Base-by-base conservation (phyloP, 2,113 vertebrate species). In the Melanerpes aurifrons region DNA sequence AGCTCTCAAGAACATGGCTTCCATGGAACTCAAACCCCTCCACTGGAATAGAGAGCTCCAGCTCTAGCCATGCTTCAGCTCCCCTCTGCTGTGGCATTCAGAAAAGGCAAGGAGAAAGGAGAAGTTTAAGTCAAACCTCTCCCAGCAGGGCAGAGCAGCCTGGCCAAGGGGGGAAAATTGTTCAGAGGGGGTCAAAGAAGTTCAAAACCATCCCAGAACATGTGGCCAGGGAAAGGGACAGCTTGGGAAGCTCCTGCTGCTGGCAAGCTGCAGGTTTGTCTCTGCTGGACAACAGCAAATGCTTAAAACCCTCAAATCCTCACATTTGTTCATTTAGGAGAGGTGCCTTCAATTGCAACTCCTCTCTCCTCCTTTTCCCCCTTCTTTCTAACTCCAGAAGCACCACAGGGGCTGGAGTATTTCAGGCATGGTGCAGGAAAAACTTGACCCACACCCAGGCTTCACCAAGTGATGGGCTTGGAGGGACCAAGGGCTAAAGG, bases 1-100 rank as follows among this genome's bases (percentile, higher is more conserved):
- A 90, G 93, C 86, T 93, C 92, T 95, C 8, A 0, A 63, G 78
- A 95, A 92, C 80, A 87, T 78, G 89, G 93, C 89, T 96, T 92
- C 84, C 54, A 78, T 91, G 91, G 95, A 95, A 82, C 85, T 86
- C 50, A 82, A 94, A 87, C 87, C 89, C 32, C 25, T 37, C 53
- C 53, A 24, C 13, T 12, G 26, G 28, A 28, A 25, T 12, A 56
- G 54, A 57, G 31, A 57, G 77, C 87, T 91, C 69, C 85, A 21
- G 80, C 62, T 94, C 93, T 91, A 82, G 95, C 91, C 93, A 66
- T 2, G 68, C 89, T 53, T 63, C 29, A 29, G 83, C 79, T 85
- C 86, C 87, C 87, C 93, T 92, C 89, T 0, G 7, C 72, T 83
- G 61, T 47, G 82, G 90, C 94, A 91, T 48, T 4, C 81, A 73